Percentiles rank a stretch among this genome's conserved stretches.
Evolutionary conservation across 2,113 vertebrate genomes (phyloP).

Genomic region (Urocynchramus pylzowi): DNA sequence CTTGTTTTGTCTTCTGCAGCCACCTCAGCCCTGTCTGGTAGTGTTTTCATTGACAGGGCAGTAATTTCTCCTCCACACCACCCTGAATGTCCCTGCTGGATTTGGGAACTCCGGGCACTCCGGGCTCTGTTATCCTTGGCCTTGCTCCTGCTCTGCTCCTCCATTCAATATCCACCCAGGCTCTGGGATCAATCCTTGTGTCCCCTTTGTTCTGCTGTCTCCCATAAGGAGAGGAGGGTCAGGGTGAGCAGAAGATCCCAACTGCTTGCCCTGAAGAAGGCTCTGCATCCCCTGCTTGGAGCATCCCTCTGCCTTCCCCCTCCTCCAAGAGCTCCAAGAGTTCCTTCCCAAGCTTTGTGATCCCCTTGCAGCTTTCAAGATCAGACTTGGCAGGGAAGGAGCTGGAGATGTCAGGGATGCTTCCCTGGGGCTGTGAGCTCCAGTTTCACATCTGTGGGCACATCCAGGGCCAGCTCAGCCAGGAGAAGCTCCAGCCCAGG

Average conservation of each 20-base stretch:
- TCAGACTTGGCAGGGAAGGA: not conserved
- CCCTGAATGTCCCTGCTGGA: not conserved
- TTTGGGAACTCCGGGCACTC: not conserved
- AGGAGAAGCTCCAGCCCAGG: not conserved
- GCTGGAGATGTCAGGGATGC: not conserved
- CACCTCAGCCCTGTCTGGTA: not conserved
- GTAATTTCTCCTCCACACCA: not conserved
- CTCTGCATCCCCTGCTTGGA: not conserved
- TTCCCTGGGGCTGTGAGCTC: fast-evolving
- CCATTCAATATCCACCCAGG: fast-evolving
- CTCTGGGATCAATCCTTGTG: not conserved
- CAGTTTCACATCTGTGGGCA: not conserved
- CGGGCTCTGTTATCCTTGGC: not conserved
- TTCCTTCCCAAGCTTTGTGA: fast-evolving
- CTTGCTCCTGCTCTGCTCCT: not conserved
- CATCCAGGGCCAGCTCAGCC: not conserved
- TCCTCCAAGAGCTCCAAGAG: not conserved
- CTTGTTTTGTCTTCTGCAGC: not conserved
- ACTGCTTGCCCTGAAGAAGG: too few species aligned
- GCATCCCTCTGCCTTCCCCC: not conserved
- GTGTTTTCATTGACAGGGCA: not conserved
- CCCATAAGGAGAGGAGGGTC: not conserved
- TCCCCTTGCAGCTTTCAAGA: not conserved
- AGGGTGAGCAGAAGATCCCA: not conserved
- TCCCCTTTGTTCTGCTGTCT: not conserved